A percentile compares a stretch with the other conserved stretches of the same genome.
These are phyloP conservation scores for Bimastos eiseni DNA, from an alignment of 2,888 invertebrate species.

Conservation along the genomic window DNA sequence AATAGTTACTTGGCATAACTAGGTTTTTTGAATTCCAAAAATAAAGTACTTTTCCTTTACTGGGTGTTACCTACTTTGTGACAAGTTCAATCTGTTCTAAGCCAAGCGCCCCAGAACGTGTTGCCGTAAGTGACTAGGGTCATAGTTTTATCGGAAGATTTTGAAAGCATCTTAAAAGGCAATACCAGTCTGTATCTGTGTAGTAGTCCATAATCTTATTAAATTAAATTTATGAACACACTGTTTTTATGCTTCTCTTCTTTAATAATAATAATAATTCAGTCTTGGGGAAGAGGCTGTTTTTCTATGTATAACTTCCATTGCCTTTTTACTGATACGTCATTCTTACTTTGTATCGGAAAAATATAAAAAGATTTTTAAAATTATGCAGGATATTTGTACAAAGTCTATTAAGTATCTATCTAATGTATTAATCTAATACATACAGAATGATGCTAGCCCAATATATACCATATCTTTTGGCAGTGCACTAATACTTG, in stretches of 20 bases:
- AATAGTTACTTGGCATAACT: not conserved
- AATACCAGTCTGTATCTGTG: not conserved
- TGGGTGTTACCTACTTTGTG: not conserved
- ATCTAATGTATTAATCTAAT: not conserved
- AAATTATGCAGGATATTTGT: not conserved
- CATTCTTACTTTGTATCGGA: not conserved
- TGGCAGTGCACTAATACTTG: not conserved
- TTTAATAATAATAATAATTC: not conserved
- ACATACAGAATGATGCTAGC: not conserved
- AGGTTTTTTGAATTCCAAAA: too few species aligned
- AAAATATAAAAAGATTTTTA: not conserved
- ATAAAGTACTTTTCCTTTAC: not conserved
- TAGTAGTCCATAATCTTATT: not conserved
- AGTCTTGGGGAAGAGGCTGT: not conserved
- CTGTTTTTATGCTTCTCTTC: too few species aligned
- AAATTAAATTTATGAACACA: not conserved
- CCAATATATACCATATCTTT: not conserved
- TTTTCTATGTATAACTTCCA: not conserved
- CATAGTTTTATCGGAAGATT: not conserved
- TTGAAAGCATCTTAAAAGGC: constrained; percentile 13
- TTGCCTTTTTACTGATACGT: too few species aligned
- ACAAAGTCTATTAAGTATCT: not conserved
- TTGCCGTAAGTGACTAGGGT: not conserved
- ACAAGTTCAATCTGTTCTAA: not conserved
- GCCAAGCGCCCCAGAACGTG: not conserved